These are phyloP conservation scores for Hoplostethus atlanticus DNA, from an alignment of 2,797 vertebrate species.

Conservation along the genomic window DNA sequence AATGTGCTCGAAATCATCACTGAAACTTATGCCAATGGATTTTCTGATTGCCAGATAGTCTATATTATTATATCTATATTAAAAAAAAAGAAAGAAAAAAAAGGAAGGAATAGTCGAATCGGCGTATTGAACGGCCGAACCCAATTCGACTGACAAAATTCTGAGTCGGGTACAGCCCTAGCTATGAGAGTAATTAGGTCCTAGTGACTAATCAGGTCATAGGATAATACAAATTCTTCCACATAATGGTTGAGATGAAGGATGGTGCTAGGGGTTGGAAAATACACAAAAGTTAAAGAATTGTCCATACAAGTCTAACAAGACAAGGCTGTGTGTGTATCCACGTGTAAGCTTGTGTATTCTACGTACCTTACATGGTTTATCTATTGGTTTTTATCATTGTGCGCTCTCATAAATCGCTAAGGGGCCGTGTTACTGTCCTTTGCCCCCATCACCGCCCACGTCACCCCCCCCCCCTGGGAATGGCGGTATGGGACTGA, in stretches of 20 bases:
- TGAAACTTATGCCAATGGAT: no score
- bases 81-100: no score
- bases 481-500: conserved; percentile 67
- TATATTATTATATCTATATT: no score
- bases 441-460: conserved; percentile 62
- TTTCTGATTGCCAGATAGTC: no score
- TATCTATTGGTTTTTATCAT: conserved; percentile 69
- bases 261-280: conserved; percentile 38
- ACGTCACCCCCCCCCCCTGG: conserved; percentile 34
- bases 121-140: no score
- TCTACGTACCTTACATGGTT: not conserved
- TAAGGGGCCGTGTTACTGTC: conserved; percentile 52
- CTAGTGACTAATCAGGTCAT: no score
- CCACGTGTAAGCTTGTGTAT: conserved; percentile 1
- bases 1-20: no score
- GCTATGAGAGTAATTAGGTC: no score
- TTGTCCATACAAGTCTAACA: conserved; percentile 34
- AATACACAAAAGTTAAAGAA: conserved; percentile 58
- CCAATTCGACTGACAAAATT: no score
- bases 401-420: conserved; percentile 51
- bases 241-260: conserved; percentile 56
- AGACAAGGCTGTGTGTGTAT: conserved; percentile 18
- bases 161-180: no score
- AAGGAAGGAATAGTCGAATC: no score
- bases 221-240: no score